Percentiles rank a stretch among this genome's conserved stretches.
phyloP scores from a whole-genome alignment of 1,140 invertebrate genomes.

The Zaprionus africanus region DNA sequence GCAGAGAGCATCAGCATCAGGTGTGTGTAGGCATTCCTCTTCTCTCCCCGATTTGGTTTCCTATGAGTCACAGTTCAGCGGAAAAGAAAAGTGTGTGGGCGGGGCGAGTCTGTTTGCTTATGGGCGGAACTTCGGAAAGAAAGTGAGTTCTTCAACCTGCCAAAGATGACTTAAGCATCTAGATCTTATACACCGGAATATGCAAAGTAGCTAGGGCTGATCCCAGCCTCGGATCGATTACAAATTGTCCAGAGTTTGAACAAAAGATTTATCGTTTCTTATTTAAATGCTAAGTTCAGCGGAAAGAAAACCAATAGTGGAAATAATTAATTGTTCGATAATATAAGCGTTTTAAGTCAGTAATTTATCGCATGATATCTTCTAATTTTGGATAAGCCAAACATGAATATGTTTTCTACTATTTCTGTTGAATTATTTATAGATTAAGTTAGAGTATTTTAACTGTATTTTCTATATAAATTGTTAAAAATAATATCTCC shows the following conservation, averaged over 20 bases:
- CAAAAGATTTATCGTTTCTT: slow-evolving; percentile 18
- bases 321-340: neutral
- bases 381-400: too few species aligned
- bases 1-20: slow-evolving; percentile 26
- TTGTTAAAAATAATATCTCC: too few species aligned
- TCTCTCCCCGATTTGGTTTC: neutral
- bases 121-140: slow-evolving; percentile 65
- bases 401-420: too few species aligned
- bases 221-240: slow-evolving; percentile 26
- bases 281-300: slow-evolving; percentile 22
- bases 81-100: slow-evolving; percentile 73
- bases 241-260: neutral
- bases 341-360: neutral
- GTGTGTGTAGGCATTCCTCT: slow-evolving; percentile 19
- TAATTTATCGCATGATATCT: neutral
- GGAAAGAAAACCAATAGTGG: neutral
- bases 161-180: slow-evolving; percentile 67
- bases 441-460: too few species aligned
- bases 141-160: slow-evolving; percentile 68
- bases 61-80: slow-evolving; percentile 59
- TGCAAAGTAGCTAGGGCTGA: slow-evolving; percentile 32
- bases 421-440: too few species aligned
- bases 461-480: too few species aligned
- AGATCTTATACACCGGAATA: slow-evolving; percentile 33
- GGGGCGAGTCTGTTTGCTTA: slow-evolving; percentile 38